phyloP scores from a whole-genome alignment of 2,888 invertebrate species.

The Mesorhabditis belari region DNA sequence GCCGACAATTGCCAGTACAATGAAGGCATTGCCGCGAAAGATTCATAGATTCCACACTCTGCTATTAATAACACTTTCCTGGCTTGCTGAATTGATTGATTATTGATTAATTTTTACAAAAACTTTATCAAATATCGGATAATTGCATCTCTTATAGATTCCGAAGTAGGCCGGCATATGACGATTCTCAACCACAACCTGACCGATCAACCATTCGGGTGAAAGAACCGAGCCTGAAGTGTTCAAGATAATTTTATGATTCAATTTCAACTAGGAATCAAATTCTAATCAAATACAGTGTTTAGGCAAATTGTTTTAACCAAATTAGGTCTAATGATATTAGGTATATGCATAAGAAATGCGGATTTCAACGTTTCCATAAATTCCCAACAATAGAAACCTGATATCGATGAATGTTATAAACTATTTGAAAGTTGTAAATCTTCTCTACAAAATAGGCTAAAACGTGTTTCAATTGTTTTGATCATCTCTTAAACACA shows the following conservation, averaged over 20 bases:
- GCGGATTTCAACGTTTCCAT: too few species aligned
- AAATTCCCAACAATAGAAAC: too few species aligned
- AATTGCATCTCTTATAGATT: slow-evolving; percentile 67
- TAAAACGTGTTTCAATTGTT: too few species aligned
- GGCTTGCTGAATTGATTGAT: not conserved
- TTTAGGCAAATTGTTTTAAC: too few species aligned
- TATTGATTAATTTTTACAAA: not conserved
- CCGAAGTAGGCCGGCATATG: slow-evolving; percentile 58
- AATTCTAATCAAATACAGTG: not conserved
- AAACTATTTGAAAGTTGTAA: too few species aligned
- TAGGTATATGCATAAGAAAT: too few species aligned
- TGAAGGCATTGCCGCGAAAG: slow-evolving; percentile 67
- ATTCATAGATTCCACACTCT: slow-evolving; percentile 66
- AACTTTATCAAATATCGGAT: slow-evolving; percentile 55
- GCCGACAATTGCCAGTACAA: slow-evolving; percentile 68
- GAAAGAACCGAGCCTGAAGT: slow-evolving; percentile 11
- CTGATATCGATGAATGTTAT: too few species aligned
- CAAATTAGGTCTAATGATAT: too few species aligned
- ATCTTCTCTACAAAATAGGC: too few species aligned
- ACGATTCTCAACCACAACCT: slow-evolving; percentile 7
- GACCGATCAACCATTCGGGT: slow-evolving; percentile 20
- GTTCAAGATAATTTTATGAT: not conserved
- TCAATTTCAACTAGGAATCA: not conserved
- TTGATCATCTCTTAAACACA: too few species aligned
- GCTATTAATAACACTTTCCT: slow-evolving; percentile 57